Conservation (phyloP, 2,797 vertebrate species). For the Semotilus atromaculatus region DNA sequence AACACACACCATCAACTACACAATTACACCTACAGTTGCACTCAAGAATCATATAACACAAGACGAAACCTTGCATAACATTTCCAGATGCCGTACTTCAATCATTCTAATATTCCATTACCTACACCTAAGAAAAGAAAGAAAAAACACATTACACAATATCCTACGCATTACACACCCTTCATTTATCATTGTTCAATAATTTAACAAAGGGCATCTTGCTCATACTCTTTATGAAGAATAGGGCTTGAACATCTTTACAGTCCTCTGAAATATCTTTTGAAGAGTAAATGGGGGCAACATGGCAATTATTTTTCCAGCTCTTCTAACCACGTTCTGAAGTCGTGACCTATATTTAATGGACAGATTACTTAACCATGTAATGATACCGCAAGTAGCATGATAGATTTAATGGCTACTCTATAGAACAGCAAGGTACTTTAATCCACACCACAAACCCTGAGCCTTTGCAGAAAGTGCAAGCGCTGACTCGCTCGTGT, state of each 20-base stretch:
- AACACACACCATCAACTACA: neutral
- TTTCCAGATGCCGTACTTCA: no score
- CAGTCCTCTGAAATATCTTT: neutral
- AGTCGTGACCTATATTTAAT: conserved; percentile 6
- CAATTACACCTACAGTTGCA: neutral
- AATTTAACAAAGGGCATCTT: no score
- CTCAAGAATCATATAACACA: neutral
- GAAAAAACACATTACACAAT: no score
- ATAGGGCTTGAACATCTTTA: neutral
- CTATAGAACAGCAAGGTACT: conserved; percentile 4
- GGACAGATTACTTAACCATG: conserved; percentile 1
- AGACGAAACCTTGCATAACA: no score
- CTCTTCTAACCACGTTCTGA: neutral
- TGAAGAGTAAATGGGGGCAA: neutral
- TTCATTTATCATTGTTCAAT: no score
- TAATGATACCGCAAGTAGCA: neutral
- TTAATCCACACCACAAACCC: neutral
- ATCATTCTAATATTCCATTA: no score
- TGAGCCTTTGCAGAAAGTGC: neutral
- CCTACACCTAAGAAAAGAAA: no score
- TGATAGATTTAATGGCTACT: neutral
- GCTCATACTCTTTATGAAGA: no score
- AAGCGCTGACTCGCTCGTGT: neutral
- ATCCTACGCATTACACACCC: no score
- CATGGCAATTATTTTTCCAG: neutral